These are phyloP conservation scores for Argentina silus DNA, from an alignment of 2,797 vertebrate genomes.

Conservation along the genomic window DNA sequence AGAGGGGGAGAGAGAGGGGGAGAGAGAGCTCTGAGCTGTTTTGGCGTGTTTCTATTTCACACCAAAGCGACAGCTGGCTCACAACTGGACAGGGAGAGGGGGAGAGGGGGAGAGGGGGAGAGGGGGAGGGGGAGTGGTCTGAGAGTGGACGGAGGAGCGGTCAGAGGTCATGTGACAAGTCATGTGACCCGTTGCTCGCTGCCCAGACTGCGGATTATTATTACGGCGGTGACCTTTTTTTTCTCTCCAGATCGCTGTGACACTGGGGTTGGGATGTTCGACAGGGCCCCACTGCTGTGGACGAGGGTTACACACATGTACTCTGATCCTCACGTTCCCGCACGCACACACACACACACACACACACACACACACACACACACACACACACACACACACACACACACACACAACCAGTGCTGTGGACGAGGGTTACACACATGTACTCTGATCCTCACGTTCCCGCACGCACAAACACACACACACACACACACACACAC, in stretches of 20 bases:
- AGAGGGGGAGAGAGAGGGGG: constrained; percentile 8
- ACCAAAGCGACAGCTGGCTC: constrained; percentile 31
- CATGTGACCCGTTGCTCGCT: constrained; percentile 36
- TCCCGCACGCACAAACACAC: no score
- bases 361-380: no score
- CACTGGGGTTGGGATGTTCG: background rate
- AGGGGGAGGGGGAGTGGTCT: background rate
- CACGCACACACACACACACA: no score
- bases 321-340: background rate
- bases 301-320: no score
- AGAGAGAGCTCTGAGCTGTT: constrained; percentile 12
- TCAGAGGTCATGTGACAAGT: constrained; percentile 47
- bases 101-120: background rate
- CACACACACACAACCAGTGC: no score
- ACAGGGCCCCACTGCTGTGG: no score
- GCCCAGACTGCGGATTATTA: constrained; percentile 44
- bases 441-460: no score
- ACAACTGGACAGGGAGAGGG: background rate
- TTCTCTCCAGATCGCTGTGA: constrained; percentile 24
- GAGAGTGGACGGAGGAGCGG: constrained; percentile 16
- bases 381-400: no score
- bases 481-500: no score
- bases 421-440: no score
- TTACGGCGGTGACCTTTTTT: constrained; percentile 32
- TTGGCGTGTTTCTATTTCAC: constrained; percentile 23